These are phyloP conservation scores for Thalpophila matura DNA, from an alignment of 2,888 invertebrate species.

Conservation along the genomic window DNA sequence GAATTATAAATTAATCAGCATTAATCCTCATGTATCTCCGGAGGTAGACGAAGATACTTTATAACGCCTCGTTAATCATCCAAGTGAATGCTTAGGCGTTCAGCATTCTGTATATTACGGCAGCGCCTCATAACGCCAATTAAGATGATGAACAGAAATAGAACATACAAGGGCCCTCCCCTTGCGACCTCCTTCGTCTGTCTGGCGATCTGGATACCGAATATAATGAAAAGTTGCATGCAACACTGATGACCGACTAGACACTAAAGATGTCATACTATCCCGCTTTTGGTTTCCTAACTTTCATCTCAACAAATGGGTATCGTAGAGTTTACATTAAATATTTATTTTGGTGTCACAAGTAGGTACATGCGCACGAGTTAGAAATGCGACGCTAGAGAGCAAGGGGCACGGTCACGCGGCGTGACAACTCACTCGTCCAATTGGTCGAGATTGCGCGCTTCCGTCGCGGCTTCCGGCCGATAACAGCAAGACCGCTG, in stretches of 20 bases:
- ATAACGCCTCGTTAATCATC: constrained; percentile 42
- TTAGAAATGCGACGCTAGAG: constrained; percentile 67
- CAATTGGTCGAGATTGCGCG: constrained; percentile 90
- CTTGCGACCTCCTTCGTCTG: constrained; percentile 16
- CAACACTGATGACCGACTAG: neutral
- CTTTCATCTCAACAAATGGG: constrained; percentile 14
- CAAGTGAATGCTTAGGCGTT: constrained; percentile 47
- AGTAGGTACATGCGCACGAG: constrained; percentile 60
- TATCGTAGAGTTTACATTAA: constrained; percentile 9
- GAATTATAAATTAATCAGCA: constrained; percentile 44
- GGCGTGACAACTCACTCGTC: constrained; percentile 85
- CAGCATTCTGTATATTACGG: constrained; percentile 32
- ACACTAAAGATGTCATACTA: neutral
- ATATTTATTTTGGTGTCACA: constrained; percentile 37
- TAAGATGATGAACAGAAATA: constrained; percentile 55
- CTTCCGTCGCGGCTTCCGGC: constrained; percentile 88
- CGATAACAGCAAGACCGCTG: constrained; percentile 86
- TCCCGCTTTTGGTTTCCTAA: neutral
- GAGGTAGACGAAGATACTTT: constrained; percentile 38
- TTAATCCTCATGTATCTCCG: constrained; percentile 38
- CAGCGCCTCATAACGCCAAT: constrained; percentile 52
- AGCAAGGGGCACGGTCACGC: constrained; percentile 82
- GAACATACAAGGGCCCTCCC: constrained; percentile 23
- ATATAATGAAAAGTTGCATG: constrained; percentile 1
- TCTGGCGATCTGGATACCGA: constrained; percentile 8